A percentile compares a stretch with the other conserved stretches of the same genome.
phyloP scores from a whole-genome alignment of 2,888 invertebrate species.

The Augiades crinisus region DNA sequence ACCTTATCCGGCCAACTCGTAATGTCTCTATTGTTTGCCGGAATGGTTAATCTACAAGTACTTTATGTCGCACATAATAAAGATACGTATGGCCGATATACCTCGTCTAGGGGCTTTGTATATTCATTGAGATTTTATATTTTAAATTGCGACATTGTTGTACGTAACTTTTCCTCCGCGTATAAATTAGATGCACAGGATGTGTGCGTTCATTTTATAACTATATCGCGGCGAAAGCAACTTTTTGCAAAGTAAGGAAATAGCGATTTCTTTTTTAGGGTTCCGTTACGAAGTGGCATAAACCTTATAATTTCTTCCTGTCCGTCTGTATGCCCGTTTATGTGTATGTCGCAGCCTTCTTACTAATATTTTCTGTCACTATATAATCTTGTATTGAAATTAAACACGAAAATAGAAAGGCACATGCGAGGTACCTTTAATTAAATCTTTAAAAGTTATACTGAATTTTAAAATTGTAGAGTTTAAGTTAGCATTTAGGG shows the following conservation, averaged over 20 bases:
- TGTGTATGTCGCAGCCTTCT: too few species aligned
- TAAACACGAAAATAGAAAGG: too few species aligned
- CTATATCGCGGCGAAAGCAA: constrained; percentile 4
- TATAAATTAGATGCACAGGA: constrained; percentile 15
- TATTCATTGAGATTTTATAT: constrained; percentile 17
- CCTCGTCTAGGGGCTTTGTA: constrained; percentile 10
- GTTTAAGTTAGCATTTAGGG: too few species aligned
- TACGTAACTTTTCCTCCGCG: constrained; percentile 8
- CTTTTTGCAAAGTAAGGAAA: not conserved
- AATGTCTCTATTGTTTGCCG: constrained; percentile 75
- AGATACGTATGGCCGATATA: constrained; percentile 17
- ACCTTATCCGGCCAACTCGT: constrained; percentile 68
- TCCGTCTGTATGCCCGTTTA: too few species aligned
- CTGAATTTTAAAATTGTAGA: too few species aligned
- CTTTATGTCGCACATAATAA: constrained; percentile 31
- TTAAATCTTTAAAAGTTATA: too few species aligned
- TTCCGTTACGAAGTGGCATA: too few species aligned
- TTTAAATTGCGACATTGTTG: constrained; percentile 17
- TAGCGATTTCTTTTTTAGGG: not conserved
- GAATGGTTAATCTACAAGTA: constrained; percentile 55
- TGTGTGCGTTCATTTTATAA: not conserved
- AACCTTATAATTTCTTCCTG: too few species aligned
- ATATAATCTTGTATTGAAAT: too few species aligned
- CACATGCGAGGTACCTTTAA: too few species aligned
- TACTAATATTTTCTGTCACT: too few species aligned